Evolutionary conservation across 2,888 invertebrate species (phyloP).

Genomic region (Pandemis heparana): DNA sequence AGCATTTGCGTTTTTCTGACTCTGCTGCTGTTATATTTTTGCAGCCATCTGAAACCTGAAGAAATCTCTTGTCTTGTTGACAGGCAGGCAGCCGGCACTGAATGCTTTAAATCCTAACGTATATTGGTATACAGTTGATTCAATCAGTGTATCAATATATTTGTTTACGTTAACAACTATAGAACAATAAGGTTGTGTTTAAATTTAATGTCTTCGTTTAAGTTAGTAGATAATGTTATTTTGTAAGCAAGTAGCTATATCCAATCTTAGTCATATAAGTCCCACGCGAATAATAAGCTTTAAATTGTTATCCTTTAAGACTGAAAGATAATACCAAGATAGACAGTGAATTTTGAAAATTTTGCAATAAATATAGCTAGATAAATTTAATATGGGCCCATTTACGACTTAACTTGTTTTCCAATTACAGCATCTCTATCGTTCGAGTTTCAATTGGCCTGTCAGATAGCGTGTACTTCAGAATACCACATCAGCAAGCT

Average conservation of each 20-base stretch:
- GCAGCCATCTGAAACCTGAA: too few species aligned
- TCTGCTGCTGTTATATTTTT: too few species aligned
- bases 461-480: background rate
- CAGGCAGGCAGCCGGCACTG: too few species aligned
- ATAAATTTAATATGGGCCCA: too few species aligned
- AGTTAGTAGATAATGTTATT: background rate
- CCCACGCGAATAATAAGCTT: too few species aligned
- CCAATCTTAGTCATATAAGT: too few species aligned
- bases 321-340: too few species aligned
- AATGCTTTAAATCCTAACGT: background rate
- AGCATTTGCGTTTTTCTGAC: too few species aligned
- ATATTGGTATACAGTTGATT: background rate
- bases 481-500: background rate
- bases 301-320: too few species aligned
- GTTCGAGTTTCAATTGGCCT: constrained; percentile 2
- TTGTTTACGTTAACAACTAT: background rate
- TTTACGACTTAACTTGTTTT: background rate
- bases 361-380: too few species aligned
- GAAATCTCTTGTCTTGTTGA: too few species aligned
- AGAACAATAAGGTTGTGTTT: background rate
- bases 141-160: background rate
- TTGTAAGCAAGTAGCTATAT: background rate
- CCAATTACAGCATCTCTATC: background rate
- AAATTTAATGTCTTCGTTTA: background rate
- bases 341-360: too few species aligned